Evolutionary conservation across 2,888 invertebrate genomes (phyloP), one percentile per base, ranked within the genome.

Genomic region (Orthosia gothica): DNA sequence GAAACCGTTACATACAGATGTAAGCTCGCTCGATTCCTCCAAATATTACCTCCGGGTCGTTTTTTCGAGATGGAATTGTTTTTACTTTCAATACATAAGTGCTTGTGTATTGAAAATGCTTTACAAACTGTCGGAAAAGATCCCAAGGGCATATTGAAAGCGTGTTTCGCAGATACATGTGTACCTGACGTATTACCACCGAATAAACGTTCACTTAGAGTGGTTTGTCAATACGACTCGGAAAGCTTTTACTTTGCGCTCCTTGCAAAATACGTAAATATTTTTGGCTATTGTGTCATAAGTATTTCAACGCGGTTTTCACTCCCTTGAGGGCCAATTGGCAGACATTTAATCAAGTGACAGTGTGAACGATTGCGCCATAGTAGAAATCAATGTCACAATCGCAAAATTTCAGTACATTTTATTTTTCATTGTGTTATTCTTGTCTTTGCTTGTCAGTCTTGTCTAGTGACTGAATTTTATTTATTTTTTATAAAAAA

Each of bases 151-250:
- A 86, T 83, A 88, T 88, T 91, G 89, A 89, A 88, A 89, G 85
- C 87, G 81, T 89, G 89, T 91, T 90, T 83, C 79, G 85, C 68
- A 81, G 84, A 84, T 84, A 89, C 87, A 86, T 86, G 87, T 87
- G n/a, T 89, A 89, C 88, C 89, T 89, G 89, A 81, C 88, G 76
- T 87, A 90, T 91, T 90, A 89, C 88, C 90, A 81, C 88, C 86
- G n/a, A n/a, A n/a, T 90, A 94, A 92, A 92, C 91, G 90, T 86
- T 90, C 89, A 72, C 85, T 88, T 89, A 84, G 90, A 94, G 94
- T 92, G 94, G 91, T 92, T 87, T 92, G 94, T 94, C 94, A 94
- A 94, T 92, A 94, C 88, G 82, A 89, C 82, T 86, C 81, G 82
- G 85, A 89, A 89, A 91, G 92, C 91, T 93, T 92, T 93, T 90